Base-by-base conservation (phyloP, 30 jellyfish, hydroid and myxozoan genomes). In the Nemopilema nomurai region DNA sequence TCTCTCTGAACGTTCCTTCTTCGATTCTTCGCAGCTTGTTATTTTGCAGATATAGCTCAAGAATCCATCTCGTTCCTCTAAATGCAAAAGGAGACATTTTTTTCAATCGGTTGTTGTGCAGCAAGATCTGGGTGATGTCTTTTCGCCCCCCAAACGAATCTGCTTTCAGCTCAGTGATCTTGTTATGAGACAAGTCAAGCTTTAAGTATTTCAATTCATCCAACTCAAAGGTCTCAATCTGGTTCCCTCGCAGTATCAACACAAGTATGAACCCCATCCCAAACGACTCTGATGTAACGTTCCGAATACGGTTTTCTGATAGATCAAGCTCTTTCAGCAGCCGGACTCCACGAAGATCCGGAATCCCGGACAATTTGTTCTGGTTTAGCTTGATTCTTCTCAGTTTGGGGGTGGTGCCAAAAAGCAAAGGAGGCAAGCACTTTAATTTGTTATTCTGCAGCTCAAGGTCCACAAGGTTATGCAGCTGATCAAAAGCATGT, bases 41-140 rank as follows among this genome's bases (percentile, higher is more conserved):
- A 6, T 49, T 25, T 1, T 77, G 90, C 22, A 87, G 79, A 62
- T 28, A 70, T 20, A 87, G 67, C 49, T 66, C 79, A 6, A 17
- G 62, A 50, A 74, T 63, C 25, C 19, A 1, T 0, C 16, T 87
- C 49, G 79, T 51, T 28, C 91, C 88, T 13, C 69, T 57, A 71
- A 87, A 87, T 32, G 96, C 90, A 18, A 30, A 13, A 3, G 90
- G 77, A 7, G 96, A 87, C 16, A 87, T 31, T 0, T 71, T 3
- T 8, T 77, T 53, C 1, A 87, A 68, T 7, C 26, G 50, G 82
- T 87, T 87, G 29, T 87, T 67, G 4, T 84, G 87, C 1, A 84
- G 77, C 25, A 71, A 19, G 20, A 84, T 25, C n/a, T 73, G 62
- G 6, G 66, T 31, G 31, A 84, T 17, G 1, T 0, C 8, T 27